Percentiles rank a stretch among this genome's conserved stretches.
These are phyloP conservation scores for Candoia aspera DNA, from an alignment of 2,113 vertebrate genomes.

Conservation along the genomic window DNA sequence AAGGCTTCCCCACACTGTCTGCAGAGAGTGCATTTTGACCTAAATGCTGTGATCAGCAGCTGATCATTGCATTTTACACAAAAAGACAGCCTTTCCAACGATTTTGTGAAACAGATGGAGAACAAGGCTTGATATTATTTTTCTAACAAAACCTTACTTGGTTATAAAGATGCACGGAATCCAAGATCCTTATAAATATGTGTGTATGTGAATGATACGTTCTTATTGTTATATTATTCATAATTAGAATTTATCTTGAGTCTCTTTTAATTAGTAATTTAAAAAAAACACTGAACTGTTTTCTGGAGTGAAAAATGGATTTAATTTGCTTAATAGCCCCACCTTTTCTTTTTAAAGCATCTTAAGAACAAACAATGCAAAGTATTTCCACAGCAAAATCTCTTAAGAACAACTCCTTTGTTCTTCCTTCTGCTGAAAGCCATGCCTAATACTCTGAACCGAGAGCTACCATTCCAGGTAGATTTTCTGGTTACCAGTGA, in stretches of 20 bases:
- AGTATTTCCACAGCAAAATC: constrained; percentile 24
- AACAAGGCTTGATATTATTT: not conserved
- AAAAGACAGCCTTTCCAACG: constrained; percentile 31
- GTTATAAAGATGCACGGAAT: not conserved
- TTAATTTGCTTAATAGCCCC: not conserved
- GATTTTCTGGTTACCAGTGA: not conserved
- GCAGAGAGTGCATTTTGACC: constrained; percentile 52
- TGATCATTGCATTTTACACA: constrained; percentile 41
- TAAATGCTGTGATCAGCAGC: constrained; percentile 50
- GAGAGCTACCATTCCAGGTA: not conserved
- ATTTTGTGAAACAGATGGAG: not conserved
- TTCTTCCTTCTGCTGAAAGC: constrained; percentile 21
- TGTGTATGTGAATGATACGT: too few relatives aligned
- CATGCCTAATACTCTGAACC: not conserved
- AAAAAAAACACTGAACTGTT: not conserved
- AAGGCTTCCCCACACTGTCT: constrained; percentile 40
- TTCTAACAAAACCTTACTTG: not conserved
- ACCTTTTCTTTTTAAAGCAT: not conserved
- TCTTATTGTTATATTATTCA: not conserved
- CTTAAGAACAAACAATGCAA: not conserved
- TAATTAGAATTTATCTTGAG: not conserved
- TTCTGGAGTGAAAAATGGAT: not conserved
- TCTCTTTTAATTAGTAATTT: not conserved
- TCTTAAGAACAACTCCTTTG: constrained; percentile 46
- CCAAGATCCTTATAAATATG: not conserved